Conservation (phyloP, 2,888 invertebrate genomes). For the Drosophila mayaguana region DNA sequence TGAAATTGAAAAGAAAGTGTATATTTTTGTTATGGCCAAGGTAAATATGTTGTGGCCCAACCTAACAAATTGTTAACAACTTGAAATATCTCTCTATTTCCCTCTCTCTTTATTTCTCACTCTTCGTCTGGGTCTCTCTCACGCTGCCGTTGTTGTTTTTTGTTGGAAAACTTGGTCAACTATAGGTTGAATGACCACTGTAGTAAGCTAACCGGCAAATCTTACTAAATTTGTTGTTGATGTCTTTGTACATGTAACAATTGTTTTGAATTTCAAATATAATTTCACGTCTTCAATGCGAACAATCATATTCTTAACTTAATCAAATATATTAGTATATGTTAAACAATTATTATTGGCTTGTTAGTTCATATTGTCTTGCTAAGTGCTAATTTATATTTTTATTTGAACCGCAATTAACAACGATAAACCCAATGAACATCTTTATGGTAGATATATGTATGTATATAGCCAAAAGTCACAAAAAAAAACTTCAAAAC, state of each 20-base stretch:
- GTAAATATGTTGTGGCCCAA: constrained; percentile 32
- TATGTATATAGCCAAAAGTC: neutral
- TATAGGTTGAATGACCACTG: constrained; percentile 70
- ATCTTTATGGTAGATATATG: neutral
- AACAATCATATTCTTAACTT: neutral
- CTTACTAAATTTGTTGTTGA: neutral
- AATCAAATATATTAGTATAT: neutral
- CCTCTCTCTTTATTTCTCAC: constrained; percentile 11
- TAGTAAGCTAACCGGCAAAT: constrained; percentile 28
- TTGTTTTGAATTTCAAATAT: constrained; percentile 31
- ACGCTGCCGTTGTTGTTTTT: constrained; percentile 1
- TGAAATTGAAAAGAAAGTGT: constrained; percentile 75
- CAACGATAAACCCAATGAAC: neutral
- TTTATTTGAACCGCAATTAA: constrained; percentile 11
- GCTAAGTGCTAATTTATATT: neutral
- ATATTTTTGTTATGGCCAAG: constrained; percentile 11
- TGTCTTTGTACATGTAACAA: constrained; percentile 4
- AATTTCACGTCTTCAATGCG: constrained; percentile 21
- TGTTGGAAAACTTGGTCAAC: constrained; percentile 58
- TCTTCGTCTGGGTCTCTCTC: constrained; percentile 10
- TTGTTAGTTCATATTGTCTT: constrained; percentile 1
- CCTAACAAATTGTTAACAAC: constrained; percentile 60
- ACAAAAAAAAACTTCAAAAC: no score
- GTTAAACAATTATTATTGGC: neutral
- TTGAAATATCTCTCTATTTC: constrained; percentile 30